Percentiles rank a stretch among this genome's conserved stretches.
Conservation (phyloP, 2,888 invertebrate genomes). For the Plutella xylostella region DNA sequence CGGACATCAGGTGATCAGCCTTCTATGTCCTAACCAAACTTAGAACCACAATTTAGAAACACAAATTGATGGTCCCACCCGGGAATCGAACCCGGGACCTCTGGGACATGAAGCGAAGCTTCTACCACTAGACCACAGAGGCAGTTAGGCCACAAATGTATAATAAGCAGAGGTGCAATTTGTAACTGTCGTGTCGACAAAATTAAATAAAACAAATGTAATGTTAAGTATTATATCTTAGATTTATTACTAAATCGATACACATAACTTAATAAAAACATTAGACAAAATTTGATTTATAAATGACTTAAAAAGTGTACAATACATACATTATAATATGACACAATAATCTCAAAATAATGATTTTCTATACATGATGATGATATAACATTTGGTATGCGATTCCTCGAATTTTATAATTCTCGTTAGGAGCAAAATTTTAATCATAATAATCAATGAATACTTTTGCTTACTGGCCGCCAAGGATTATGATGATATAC, state of each 20-base stretch:
- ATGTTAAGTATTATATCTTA: no score
- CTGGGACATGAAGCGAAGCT: no score
- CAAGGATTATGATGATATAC: background rate
- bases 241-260: conserved; percentile 53
- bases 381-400: conserved; percentile 35
- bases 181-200: background rate
- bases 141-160: no score
- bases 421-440: conserved; percentile 9
- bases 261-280: conserved; percentile 50
- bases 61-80: no score
- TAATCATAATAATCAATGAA: background rate
- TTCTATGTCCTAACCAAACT: no score
- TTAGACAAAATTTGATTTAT: conserved; percentile 32
- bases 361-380: conserved; percentile 39
- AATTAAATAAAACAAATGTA: background rate
- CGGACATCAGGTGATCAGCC: no score
- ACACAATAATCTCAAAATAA: conserved; percentile 53
- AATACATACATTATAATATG: conserved; percentile 30
- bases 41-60: no score
- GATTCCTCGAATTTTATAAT: conserved; percentile 23
- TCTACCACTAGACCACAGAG: no score
- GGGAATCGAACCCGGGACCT: no score
- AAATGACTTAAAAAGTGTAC: conserved; percentile 27
- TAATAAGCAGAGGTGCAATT: no score
- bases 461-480: background rate